A percentile compares a stretch with the other conserved stretches of the same genome.
These are phyloP conservation scores for Myiotriccus ornatus DNA, from an alignment of 2,797 vertebrate species.

Conservation along the genomic window DNA sequence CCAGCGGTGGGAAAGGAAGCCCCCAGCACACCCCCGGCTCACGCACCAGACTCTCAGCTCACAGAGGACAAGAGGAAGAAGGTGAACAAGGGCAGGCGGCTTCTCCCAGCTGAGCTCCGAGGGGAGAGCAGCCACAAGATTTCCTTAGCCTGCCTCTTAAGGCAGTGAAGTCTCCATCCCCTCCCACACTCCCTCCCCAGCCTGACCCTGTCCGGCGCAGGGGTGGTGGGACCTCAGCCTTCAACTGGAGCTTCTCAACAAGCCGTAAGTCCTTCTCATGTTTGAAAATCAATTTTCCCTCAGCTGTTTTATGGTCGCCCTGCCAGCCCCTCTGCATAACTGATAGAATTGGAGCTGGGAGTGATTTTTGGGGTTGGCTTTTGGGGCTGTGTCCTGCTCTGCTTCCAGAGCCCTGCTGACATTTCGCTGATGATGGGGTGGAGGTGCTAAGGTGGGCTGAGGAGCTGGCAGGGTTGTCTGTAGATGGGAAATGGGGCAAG, in stretches of 20 bases:
- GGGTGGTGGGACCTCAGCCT: conserved; percentile 8
- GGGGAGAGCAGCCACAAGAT: neutral
- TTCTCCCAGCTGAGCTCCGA: neutral
- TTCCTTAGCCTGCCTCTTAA: conserved; percentile 54
- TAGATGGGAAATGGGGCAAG: neutral
- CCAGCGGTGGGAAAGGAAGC: neutral
- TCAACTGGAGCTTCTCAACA: neutral
- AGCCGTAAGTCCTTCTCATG: conserved; percentile 31
- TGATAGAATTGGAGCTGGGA: neutral
- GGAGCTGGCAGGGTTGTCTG: neutral
- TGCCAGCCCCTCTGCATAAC: neutral
- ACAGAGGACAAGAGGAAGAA: neutral
- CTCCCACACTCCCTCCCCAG: conserved; percentile 9
- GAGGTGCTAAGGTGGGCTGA: neutral
- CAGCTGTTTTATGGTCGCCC: neutral
- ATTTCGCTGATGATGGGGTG: fast-evolving
- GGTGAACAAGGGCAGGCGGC: neutral
- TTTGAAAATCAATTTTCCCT: neutral
- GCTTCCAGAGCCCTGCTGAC: neutral
- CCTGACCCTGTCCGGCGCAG: neutral
- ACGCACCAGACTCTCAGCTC: neutral
- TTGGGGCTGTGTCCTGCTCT: neutral
- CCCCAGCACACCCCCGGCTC: neutral
- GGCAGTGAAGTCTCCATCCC: conserved; percentile 46
- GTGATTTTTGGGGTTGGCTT: neutral